A percentile compares a stretch with the other conserved stretches of the same genome.
Evolutionary conservation across 1,140 invertebrate genomes (phyloP).

Genomic region (Leucophenga varia): DNA sequence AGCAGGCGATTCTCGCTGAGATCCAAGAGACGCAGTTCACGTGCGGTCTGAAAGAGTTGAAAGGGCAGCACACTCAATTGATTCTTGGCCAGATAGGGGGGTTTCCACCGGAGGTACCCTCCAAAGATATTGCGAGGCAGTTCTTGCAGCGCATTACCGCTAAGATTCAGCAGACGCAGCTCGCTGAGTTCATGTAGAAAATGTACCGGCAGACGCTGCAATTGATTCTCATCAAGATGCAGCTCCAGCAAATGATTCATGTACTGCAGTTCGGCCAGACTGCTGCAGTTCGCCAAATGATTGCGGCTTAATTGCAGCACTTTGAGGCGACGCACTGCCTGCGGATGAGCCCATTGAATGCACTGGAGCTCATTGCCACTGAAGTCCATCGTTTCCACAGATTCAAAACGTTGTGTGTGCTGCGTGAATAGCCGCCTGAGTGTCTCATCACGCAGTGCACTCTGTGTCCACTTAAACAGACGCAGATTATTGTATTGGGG

Average conservation of each 20-base stretch:
- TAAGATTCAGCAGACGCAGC: conserved; percentile 62
- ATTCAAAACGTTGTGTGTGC: conserved; percentile 35
- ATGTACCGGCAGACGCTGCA: conserved; percentile 36
- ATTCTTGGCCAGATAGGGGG: conserved; percentile 68
- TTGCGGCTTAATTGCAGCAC: conserved; percentile 60
- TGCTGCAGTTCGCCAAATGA: conserved; percentile 48
- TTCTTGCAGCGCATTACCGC: conserved; percentile 62
- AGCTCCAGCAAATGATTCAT: conserved; percentile 41
- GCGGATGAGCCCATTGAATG: conserved; percentile 49
- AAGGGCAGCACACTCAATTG: conserved; percentile 68
- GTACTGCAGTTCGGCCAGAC: conserved; percentile 30
- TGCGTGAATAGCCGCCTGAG: conserved; percentile 21
- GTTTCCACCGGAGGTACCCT: conserved; percentile 61
- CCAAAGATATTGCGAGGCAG: conserved; percentile 66
- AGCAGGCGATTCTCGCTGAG: conserved; percentile 71
- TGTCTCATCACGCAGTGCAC: conserved; percentile 26
- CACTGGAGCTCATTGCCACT: conserved; percentile 57
- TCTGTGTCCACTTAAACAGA: conserved; percentile 33
- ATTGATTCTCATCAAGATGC: conserved; percentile 37
- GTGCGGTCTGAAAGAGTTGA: conserved; percentile 70
- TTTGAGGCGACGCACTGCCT: conserved; percentile 48
- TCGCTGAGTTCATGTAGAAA: conserved; percentile 58
- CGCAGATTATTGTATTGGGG: conserved; percentile 32
- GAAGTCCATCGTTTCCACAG: conserved; percentile 58
- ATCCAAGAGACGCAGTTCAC: conserved; percentile 65